Conservation (phyloP, 2,797 vertebrate genomes). For the Austrolebias charrua region DNA sequence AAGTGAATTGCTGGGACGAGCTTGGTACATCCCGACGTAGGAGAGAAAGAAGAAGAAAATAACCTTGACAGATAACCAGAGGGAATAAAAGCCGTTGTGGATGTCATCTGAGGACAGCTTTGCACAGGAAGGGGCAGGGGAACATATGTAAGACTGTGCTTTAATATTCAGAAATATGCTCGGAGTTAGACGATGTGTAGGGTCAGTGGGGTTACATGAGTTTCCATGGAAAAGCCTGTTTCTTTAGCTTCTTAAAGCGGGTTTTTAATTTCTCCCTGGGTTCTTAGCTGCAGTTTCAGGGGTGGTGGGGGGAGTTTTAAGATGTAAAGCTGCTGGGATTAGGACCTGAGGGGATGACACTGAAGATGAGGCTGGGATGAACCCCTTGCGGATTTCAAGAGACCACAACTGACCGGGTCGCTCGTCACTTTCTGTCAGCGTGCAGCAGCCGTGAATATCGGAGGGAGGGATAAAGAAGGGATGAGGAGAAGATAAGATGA, state of each 20-base stretch:
- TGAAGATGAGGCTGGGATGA: conserved; percentile 56
- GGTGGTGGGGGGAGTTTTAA: conserved; percentile 49
- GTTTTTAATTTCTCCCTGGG: conserved; percentile 65
- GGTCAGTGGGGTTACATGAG: conserved; percentile 43
- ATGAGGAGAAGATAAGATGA: conserved; percentile 51
- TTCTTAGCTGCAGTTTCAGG: conserved; percentile 39
- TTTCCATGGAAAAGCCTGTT: conserved; percentile 48
- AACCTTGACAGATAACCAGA: conserved; percentile 21
- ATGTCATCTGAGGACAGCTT: conserved; percentile 53
- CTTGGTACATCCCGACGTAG: conserved; percentile 37
- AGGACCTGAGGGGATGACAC: conserved; percentile 59
- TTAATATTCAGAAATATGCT: background rate
- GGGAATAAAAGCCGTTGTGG: conserved; percentile 27
- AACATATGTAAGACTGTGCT: conserved; percentile 11
- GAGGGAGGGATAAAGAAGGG: conserved; percentile 46
- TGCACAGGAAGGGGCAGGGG: conserved; percentile 17
- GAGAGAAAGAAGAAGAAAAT: conserved; percentile 24
- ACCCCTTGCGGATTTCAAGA: conserved; percentile 27
- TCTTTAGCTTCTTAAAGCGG: conserved; percentile 54
- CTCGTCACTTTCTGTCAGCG: conserved; percentile 43
- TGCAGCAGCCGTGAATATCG: conserved; percentile 29
- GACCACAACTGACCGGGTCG: conserved; percentile 32
- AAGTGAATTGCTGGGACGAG: conserved; percentile 40
- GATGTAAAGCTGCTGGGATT: conserved; percentile 75
- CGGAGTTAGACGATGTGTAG: conserved; percentile 35